Conservation (phyloP, 2,888 invertebrate genomes). For the Apodemia mormo region DNA sequence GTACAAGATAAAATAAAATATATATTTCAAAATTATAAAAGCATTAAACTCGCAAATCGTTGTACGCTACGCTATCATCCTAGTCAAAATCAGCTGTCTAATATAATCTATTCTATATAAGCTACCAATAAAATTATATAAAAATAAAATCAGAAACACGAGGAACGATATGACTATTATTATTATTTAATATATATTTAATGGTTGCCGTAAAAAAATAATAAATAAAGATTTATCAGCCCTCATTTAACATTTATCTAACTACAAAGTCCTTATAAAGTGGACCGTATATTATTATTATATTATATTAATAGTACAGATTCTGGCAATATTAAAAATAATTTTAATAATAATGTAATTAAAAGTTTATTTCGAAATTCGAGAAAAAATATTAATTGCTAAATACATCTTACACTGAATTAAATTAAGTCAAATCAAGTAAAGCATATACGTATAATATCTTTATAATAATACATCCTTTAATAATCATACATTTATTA, state of each 20-base stretch:
- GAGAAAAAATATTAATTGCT: constrained; percentile 2
- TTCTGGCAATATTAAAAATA: constrained; percentile 15
- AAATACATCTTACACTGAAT: neutral
- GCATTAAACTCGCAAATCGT: neutral
- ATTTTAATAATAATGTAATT: neutral
- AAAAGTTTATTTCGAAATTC: constrained; percentile 11
- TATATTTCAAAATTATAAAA: too few relatives aligned
- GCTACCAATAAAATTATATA: constrained; percentile 11
- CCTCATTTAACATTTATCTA: constrained; percentile 42
- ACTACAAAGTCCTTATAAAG: constrained; percentile 27
- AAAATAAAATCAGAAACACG: constrained; percentile 17
- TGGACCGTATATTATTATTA: constrained; percentile 5
- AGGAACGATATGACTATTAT: constrained; percentile 15
- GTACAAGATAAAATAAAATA: too few relatives aligned
- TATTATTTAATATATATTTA: constrained; percentile 12
- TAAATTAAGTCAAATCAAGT: constrained; percentile 12
- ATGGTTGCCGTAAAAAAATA: constrained; percentile 45
- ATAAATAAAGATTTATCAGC: constrained; percentile 46
- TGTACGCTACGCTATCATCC: constrained; percentile 5
- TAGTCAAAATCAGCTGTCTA: constrained; percentile 11
- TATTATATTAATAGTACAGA: constrained; percentile 13
- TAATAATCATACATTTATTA: constrained; percentile 4
- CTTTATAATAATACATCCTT: constrained; percentile 1
- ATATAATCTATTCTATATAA: constrained; percentile 15
- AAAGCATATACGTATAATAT: constrained; percentile 1